Evolutionary conservation across 1,140 invertebrate species (phyloP), one percentile per base, ranked within the genome.

Genomic region (Ylistrum balloti): DNA sequence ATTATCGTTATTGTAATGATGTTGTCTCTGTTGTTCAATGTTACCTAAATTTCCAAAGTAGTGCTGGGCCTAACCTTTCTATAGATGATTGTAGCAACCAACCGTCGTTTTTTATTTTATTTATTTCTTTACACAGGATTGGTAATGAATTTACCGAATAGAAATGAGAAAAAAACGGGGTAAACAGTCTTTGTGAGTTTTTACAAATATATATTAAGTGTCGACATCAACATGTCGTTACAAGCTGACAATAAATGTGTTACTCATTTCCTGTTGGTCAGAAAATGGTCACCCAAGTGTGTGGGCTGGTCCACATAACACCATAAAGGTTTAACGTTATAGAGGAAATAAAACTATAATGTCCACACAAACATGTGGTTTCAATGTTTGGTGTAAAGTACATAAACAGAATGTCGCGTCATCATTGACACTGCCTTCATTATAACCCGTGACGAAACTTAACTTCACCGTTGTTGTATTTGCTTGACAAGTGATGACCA

Each of bases 231-330:
- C 28, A n/a, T 28, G 56, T 28, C 22, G 17, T 74, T 28, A n/a
- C 28, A 28, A 1, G 2, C 2, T 74, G 22, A 74, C 56, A 74
- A 74, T 74, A 74, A 74, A 28, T 5, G n/a, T 28, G 56, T 74
- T 74, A 74, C 56, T 74, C 56, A 74, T 74, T 74, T 74, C 56
- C 56, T n/a, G 56, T 28, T 74, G n/a, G n/a, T 45, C 41, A 28
- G 45, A 74, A 17, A 7, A 74, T 9, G 56, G 56, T 45, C 41
- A 45, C 10, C 17, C 17, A 45, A 9, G 41, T 45, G 41, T 9
- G 1, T 45, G 1, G 1, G n/a, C 2, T 74, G 56, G 56, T 74
- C 56, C n/a, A 7, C n/a, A n/a, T 28, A 17, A 28, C 5, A 5
- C n/a, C 56, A 28, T 17, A 74, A 9, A 74, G 22, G 1, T n/a